A percentile compares a stretch with the other conserved stretches of the same genome.
Evolutionary conservation across 2,888 invertebrate genomes (phyloP).

Genomic region (Cerceris rybyensis): DNA sequence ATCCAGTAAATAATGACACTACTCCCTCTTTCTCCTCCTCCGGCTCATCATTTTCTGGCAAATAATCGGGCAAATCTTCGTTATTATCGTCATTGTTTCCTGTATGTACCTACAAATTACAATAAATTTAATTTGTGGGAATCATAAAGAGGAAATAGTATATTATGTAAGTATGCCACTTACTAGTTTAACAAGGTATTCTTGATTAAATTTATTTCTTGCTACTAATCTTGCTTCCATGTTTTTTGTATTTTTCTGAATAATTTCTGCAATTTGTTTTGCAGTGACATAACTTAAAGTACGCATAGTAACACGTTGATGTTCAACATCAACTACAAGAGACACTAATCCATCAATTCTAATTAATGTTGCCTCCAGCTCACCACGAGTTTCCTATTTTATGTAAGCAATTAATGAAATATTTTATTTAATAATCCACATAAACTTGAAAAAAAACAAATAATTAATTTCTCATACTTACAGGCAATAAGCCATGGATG

Average conservation of each 20-base stretch:
- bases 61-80: conserved; percentile 79
- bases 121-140: conserved; percentile 16
- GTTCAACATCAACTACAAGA: conserved; percentile 80
- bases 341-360: conserved; percentile 80
- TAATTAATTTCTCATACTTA: conserved; percentile 47
- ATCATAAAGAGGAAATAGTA: background rate
- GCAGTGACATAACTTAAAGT: conserved; percentile 79
- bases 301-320: conserved; percentile 81
- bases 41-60: conserved; percentile 78
- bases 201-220: conserved; percentile 81
- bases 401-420: conserved; percentile 5
- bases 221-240: conserved; percentile 81
- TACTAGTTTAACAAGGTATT: conserved; percentile 79
- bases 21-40: conserved; percentile 78
- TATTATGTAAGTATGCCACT: conserved; percentile 15
- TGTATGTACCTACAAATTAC: conserved; percentile 66
- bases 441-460: background rate
- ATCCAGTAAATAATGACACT: conserved; percentile 79
- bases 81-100: conserved; percentile 72
- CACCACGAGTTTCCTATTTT: conserved; percentile 78
- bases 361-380: conserved; percentile 79
- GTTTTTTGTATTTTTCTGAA: conserved; percentile 76
- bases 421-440: conserved; percentile 1
- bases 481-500: conserved; percentile 78
- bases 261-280: conserved; percentile 79